Conservation (phyloP, 2,113 vertebrate species). For the Bufo bufo region DNA sequence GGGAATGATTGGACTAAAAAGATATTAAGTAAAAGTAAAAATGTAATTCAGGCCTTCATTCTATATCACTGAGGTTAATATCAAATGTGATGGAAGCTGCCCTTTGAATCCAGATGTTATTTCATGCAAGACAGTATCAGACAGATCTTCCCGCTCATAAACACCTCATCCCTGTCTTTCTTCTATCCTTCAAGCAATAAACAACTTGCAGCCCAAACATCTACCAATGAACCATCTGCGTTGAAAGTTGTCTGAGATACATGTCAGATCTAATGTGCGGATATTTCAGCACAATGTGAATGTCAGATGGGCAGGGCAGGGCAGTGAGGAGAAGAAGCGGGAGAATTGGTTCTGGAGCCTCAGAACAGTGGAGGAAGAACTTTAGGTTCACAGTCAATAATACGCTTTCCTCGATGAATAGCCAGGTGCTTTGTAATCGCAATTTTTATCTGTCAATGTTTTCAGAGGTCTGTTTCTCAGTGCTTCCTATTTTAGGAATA, state of each 20-base stretch:
- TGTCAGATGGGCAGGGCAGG: neutral
- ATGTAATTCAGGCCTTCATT: neutral
- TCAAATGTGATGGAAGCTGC: neutral
- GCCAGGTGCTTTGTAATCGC: neutral
- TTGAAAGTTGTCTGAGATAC: neutral
- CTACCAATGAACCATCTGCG: neutral
- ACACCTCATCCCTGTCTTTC: neutral
- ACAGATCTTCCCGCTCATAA: neutral
- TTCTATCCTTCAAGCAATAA: constrained; percentile 2
- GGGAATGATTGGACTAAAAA: no score
- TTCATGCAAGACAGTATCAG: neutral
- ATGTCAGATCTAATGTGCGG: neutral
- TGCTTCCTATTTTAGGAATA: constrained; percentile 7
- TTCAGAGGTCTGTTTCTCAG: neutral
- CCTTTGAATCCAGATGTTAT: neutral
- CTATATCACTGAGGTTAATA: neutral
- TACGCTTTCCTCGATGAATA: constrained; percentile 21
- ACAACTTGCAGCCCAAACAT: neutral
- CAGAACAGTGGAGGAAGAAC: neutral
- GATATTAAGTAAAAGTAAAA: neutral
- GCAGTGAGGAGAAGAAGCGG: neutral
- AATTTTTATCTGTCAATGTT: constrained; percentile 43
- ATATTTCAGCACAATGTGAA: neutral
- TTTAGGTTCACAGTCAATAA: neutral
- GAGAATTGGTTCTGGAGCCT: neutral